phyloP scores from a whole-genome alignment of 2,797 vertebrate genomes.

The Gephyroberyx darwinii region DNA sequence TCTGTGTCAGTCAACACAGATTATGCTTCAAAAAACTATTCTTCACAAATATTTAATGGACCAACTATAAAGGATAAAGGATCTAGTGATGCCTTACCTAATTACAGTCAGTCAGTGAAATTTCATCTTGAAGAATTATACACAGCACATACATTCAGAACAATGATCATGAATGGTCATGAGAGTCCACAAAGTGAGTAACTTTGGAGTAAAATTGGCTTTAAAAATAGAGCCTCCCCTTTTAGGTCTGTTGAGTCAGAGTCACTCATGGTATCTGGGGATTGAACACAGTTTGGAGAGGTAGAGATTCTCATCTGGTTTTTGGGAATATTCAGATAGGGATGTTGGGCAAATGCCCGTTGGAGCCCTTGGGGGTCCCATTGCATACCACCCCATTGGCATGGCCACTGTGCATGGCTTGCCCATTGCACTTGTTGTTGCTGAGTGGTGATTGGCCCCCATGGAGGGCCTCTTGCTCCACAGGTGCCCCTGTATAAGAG shows the following conservation, averaged over 20 bases:
- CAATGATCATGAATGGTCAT: not conserved
- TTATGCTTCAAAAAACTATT: no score
- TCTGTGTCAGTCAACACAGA: no score
- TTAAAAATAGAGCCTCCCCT: no score
- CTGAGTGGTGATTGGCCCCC: constrained; percentile 20
- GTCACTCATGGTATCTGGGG: not conserved
- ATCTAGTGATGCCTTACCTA: not conserved
- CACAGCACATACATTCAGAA: constrained; percentile 5
- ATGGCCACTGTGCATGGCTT: constrained; percentile 30
- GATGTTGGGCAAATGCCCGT: constrained; percentile 80
- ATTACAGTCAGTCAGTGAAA: constrained; percentile 7
- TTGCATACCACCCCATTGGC: constrained; percentile 57
- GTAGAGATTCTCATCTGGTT: not conserved
- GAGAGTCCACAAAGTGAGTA: not conserved
- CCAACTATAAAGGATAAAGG: not conserved
- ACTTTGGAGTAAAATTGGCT: not conserved
- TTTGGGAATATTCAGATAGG: constrained; percentile 68
- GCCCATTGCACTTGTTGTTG: constrained; percentile 55
- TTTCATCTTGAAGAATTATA: constrained; percentile 2
- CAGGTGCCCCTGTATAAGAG: constrained; percentile 37
- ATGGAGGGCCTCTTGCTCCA: constrained; percentile 67
- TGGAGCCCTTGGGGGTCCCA: constrained; percentile 63
- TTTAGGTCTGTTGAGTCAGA: not conserved
- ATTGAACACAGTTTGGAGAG: not conserved
- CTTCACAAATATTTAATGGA: no score